Percentiles rank a stretch among this genome's conserved stretches.
Conservation (phyloP, 2,113 vertebrate genomes). For the Mionectes macconnelli region DNA sequence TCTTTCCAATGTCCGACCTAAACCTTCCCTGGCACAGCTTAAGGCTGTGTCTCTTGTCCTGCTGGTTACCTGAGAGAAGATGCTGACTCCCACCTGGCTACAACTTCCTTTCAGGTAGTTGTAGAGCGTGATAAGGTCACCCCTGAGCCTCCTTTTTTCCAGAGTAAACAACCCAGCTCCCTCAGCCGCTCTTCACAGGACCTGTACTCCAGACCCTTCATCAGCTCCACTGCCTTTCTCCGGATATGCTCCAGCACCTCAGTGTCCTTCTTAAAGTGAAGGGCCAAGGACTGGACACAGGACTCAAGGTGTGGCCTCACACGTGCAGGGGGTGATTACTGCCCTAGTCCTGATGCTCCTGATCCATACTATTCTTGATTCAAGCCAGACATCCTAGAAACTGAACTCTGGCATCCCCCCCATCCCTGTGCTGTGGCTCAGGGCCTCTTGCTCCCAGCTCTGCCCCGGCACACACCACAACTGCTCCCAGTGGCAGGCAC, state of each 20-base stretch:
- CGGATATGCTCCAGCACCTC: neutral
- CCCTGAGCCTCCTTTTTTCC: neutral
- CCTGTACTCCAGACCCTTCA: neutral
- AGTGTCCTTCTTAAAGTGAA: neutral
- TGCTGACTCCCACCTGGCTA: accelerated
- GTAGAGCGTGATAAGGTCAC: too few relatives aligned
- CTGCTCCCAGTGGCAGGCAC: neutral
- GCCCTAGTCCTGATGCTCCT: too few relatives aligned
- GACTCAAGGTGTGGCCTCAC: neutral
- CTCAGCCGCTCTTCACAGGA: neutral
- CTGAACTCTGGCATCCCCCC: neutral
- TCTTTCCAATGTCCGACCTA: neutral
- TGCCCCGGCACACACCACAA: neutral
- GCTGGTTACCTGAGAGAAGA: neutral
- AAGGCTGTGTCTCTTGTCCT: neutral
- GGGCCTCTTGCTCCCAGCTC: accelerated
- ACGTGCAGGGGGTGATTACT: accelerated
- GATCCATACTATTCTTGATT: neutral
- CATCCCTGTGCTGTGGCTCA: neutral
- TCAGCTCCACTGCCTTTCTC: neutral
- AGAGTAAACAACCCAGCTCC: neutral
- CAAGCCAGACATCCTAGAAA: neutral
- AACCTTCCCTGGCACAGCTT: neutral
- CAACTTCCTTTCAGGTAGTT: accelerated
- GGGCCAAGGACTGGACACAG: too few relatives aligned